These are phyloP conservation scores for Grallaria varia DNA, from an alignment of 2,113 vertebrate genomes.

Conservation along the genomic window DNA sequence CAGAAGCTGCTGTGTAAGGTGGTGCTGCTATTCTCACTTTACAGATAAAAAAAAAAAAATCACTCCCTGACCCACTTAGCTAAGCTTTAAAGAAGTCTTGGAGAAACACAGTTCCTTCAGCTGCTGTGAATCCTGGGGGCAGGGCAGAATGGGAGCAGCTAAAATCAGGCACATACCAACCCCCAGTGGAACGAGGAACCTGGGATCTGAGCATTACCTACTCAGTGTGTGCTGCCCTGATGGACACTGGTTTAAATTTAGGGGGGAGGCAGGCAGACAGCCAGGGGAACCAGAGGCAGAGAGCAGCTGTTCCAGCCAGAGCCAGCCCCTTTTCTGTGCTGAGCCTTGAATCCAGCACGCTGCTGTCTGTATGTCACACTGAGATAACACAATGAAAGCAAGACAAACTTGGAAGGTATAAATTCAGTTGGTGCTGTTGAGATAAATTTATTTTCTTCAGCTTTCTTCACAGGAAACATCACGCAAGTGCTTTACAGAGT, in stretches of 20 bases:
- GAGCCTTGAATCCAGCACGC: accelerated
- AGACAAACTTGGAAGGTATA: not conserved
- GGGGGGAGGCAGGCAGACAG: not conserved
- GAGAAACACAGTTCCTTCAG: not conserved
- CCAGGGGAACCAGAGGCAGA: too few relatives aligned
- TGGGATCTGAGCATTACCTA: not conserved
- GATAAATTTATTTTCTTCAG: conserved; percentile 55
- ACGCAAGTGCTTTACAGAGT: conserved; percentile 55
- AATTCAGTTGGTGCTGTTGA: conserved; percentile 2
- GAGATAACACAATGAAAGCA: not conserved
- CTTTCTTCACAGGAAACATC: conserved; percentile 52
- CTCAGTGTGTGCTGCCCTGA: not conserved
- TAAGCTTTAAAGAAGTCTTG: not conserved
- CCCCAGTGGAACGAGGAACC: not conserved
- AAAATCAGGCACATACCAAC: not conserved
- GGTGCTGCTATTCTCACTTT: not conserved
- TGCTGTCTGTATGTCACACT: accelerated
- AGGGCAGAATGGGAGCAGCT: not conserved
- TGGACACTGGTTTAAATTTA: not conserved
- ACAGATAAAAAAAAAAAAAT: not conserved
- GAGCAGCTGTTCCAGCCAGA: not conserved
- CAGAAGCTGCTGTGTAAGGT: not conserved
- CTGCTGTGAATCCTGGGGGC: not conserved
- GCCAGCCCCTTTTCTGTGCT: accelerated
- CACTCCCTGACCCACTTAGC: not conserved